A percentile compares a stretch with the other conserved stretches of the same genome.
Conservation (phyloP, 2,113 vertebrate species). For the Elgaria multicarinata region DNA sequence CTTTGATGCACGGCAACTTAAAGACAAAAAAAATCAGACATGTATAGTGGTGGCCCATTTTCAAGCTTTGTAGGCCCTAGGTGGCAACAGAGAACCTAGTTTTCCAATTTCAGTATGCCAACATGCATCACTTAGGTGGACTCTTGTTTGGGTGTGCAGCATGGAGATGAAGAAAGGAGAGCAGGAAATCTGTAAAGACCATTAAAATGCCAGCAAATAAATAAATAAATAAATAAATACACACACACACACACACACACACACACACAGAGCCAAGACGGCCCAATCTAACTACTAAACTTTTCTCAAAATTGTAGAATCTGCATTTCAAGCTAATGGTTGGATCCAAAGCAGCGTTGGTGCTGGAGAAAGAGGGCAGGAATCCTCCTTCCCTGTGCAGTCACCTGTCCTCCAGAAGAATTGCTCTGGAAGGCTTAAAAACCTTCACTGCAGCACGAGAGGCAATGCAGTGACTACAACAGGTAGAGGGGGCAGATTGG, state of each 20-base stretch:
- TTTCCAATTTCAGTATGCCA: neutral
- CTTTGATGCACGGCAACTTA: neutral
- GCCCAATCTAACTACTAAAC: neutral
- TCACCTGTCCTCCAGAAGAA: neutral
- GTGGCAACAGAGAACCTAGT: neutral
- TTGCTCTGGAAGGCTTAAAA: neutral
- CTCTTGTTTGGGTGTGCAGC: neutral
- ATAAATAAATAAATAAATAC: no score
- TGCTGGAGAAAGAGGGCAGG: neutral
- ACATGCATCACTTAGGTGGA: neutral
- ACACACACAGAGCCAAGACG: neutral
- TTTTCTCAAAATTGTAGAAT: neutral
- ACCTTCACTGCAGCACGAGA: neutral
- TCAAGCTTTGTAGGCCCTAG: neutral
- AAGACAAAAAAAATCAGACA: slow-evolving; percentile 28
- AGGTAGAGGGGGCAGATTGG: neutral
- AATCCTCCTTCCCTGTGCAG: neutral
- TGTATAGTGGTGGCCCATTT: neutral
- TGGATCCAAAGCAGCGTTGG: neutral
- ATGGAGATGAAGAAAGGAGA: neutral
- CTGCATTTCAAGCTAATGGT: neutral
- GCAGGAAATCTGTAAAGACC: neutral
- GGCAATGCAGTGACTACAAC: neutral
- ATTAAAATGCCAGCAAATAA: neutral
- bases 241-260: neutral